Conservation (phyloP, 2,113 vertebrate species). For the Hippocampus barbouri region DNA sequence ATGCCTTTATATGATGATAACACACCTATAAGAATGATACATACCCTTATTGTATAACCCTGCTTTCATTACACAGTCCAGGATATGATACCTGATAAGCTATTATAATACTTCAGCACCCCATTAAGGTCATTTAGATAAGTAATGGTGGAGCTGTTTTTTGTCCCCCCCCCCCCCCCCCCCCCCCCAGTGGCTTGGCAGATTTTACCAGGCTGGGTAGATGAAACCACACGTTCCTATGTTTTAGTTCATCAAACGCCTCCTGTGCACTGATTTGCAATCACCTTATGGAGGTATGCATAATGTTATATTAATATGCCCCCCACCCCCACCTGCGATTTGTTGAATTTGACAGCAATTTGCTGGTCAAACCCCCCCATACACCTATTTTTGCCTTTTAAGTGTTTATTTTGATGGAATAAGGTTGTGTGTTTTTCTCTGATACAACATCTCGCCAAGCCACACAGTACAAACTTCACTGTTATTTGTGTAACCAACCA, state of each 20-base stretch:
- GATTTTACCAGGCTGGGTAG: not conserved
- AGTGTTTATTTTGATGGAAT: not conserved
- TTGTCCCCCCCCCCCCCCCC: constrained; percentile 14
- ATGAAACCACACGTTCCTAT: not conserved
- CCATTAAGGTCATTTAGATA: constrained; percentile 70
- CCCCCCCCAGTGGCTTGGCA: constrained; percentile 32
- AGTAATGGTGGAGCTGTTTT: constrained; percentile 59
- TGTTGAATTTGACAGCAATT: not conserved
- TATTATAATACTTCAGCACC: constrained; percentile 72
- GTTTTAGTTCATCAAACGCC: not conserved
- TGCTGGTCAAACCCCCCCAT: not conserved
- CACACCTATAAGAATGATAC: constrained; percentile 71
- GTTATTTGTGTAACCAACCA: not conserved
- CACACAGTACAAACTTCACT: not conserved
- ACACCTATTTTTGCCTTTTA: not conserved
- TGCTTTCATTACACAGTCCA: constrained; percentile 66
- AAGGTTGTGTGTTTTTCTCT: not conserved
- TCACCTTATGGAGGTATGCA: not conserved
- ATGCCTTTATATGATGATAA: constrained; percentile 70
- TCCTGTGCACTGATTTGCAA: not conserved
- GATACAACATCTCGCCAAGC: not conserved
- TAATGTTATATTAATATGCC: not conserved
- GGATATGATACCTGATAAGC: constrained; percentile 68
- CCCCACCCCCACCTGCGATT: not conserved
- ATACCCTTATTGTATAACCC: constrained; percentile 75